Percentiles rank a stretch among this genome's conserved stretches.
Evolutionary conservation across 2,797 vertebrate species (phyloP).

Genomic region (Tenualosa thibaudeaui): DNA sequence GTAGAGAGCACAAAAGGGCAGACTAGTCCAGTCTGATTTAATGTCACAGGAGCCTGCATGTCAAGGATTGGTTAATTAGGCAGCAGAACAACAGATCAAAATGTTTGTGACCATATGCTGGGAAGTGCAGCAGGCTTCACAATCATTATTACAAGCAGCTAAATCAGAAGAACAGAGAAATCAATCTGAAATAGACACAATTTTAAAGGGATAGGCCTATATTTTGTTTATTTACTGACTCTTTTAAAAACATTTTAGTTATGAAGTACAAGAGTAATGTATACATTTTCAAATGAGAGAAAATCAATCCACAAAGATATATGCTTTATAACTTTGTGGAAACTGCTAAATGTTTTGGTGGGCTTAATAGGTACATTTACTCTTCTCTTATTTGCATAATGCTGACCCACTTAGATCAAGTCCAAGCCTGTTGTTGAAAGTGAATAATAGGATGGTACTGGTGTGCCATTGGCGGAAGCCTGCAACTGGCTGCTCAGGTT

Average conservation of each 20-base stretch:
- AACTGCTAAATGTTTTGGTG: too few species aligned
- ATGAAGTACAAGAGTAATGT: too few species aligned
- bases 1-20: neutral
- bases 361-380: too few species aligned
- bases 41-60: neutral
- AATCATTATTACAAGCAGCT: neutral
- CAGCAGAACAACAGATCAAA: neutral
- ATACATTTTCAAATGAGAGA: too few species aligned
- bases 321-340: too few species aligned
- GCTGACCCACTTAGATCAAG: neutral
- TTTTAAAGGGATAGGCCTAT: too few species aligned
- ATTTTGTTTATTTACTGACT: too few species aligned
- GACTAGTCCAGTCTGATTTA: neutral
- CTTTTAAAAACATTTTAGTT: too few species aligned
- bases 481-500: conserved; percentile 7
- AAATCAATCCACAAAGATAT: too few species aligned
- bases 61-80: neutral
- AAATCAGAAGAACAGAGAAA: neutral
- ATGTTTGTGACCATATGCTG: neutral
- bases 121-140: neutral
- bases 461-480: neutral
- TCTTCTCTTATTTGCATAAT: neutral
- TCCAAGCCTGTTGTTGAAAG: neutral
- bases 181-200: too few species aligned
- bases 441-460: conserved; percentile 1